A percentile compares a stretch with the other conserved stretches of the same genome.
Conservation (phyloP, 2,888 invertebrate species). For the Epinotia nisella region DNA sequence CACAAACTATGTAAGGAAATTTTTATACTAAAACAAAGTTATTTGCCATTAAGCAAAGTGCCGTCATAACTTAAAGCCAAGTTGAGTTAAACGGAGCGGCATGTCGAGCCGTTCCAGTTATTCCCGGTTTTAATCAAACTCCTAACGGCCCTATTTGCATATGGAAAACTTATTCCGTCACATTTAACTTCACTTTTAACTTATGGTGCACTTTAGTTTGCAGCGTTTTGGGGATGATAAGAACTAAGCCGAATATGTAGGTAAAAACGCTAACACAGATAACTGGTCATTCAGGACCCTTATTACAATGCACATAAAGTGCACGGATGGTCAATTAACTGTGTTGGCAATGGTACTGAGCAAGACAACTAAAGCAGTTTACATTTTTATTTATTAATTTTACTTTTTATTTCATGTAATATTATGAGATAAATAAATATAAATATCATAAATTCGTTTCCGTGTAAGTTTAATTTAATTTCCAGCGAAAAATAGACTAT, state of each 20-base stretch:
- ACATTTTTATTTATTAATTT: neutral
- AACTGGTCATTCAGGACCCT: too few species aligned
- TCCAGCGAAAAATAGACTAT: neutral
- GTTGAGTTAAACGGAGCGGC: conserved; percentile 42
- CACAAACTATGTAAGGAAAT: conserved; percentile 5
- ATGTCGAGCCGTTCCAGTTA: conserved; percentile 36
- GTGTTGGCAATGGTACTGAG: neutral
- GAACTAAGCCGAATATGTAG: conserved; percentile 1
- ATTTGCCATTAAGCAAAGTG: conserved; percentile 42
- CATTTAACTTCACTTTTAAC: conserved; percentile 42
- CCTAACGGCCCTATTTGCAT: conserved; percentile 44
- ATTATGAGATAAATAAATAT: too few species aligned
- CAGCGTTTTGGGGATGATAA: conserved; percentile 12
- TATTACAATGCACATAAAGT: too few species aligned
- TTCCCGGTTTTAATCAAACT: conserved; percentile 44
- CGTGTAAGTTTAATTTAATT: neutral
- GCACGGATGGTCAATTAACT: too few species aligned
- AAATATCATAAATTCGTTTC: neutral
- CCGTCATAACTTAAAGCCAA: conserved; percentile 44
- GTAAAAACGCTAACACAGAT: too few species aligned
- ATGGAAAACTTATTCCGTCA: conserved; percentile 43
- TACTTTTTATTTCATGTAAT: too few species aligned
- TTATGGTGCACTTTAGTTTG: conserved; percentile 35
- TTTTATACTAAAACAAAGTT: conserved; percentile 35
- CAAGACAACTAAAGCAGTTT: neutral